Percentiles rank a stretch among this genome's conserved stretches.
These are phyloP conservation scores for Acholoe squamosa DNA, from an alignment of 2,888 invertebrate species.

Conservation along the genomic window DNA sequence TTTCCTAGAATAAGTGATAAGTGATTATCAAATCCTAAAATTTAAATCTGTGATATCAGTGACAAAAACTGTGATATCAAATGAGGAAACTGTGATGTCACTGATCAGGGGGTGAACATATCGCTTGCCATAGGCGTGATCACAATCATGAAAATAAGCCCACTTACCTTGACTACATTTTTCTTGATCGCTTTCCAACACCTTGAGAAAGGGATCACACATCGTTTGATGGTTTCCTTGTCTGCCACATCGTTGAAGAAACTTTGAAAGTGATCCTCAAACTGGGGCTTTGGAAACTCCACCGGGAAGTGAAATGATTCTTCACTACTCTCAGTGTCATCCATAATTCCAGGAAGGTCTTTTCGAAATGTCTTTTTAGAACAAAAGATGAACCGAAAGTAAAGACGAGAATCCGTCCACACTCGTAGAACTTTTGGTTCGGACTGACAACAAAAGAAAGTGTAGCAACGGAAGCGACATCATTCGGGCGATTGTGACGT, in stretches of 20 bases:
- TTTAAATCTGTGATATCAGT: too few species aligned
- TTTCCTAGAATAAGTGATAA: too few species aligned
- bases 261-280: background rate
- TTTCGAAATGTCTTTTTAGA: background rate
- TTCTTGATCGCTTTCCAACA: background rate
- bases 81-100: too few species aligned
- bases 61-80: too few species aligned
- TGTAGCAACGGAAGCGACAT: background rate
- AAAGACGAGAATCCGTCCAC: slow-evolving; percentile 11
- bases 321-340: background rate
- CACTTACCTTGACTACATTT: background rate
- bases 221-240: background rate
- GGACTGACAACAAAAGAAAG: background rate
- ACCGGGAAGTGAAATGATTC: background rate
- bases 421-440: background rate
- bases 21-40: too few species aligned
- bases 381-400: background rate
- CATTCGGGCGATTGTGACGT: background rate
- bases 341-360: too few species aligned
- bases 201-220: background rate
- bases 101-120: too few species aligned
- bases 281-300: background rate
- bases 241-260: background rate
- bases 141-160: background rate
- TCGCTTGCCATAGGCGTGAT: too few species aligned